A percentile compares a stretch with the other conserved stretches of the same genome.
Evolutionary conservation across 2,888 invertebrate species (phyloP).

Genomic region (Drosophila fungiperda): DNA sequence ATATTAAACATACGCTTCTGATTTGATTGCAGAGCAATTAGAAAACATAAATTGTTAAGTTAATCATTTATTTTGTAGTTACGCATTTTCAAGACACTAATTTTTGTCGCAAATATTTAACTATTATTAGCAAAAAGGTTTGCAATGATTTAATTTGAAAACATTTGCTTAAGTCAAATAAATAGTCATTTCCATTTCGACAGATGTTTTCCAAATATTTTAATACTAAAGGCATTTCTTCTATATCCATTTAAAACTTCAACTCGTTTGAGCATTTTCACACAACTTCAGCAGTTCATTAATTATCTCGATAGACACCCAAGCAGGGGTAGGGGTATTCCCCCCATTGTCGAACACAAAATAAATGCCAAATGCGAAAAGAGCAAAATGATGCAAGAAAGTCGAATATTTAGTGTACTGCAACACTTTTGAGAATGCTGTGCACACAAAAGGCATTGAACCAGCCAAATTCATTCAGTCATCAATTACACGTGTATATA

Average conservation of each 20-base stretch:
- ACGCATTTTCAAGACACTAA: slow-evolving; percentile 17
- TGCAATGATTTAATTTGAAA: slow-evolving; percentile 22
- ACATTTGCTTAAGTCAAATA: slow-evolving; percentile 27
- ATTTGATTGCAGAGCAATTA: neutral
- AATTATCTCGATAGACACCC: slow-evolving; percentile 47
- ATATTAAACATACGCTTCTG: neutral
- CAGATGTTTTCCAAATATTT: slow-evolving; percentile 16
- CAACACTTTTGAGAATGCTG: slow-evolving; percentile 48
- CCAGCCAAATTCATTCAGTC: slow-evolving; percentile 25
- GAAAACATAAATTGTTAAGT: neutral
- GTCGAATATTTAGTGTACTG: slow-evolving; percentile 40
- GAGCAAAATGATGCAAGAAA: slow-evolving; percentile 32
- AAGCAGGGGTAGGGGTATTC: neutral
- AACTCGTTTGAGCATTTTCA: slow-evolving; percentile 20
- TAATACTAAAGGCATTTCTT: slow-evolving; percentile 33
- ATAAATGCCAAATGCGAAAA: slow-evolving; percentile 32
- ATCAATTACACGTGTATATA: slow-evolving; percentile 51
- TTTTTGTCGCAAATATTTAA: slow-evolving; percentile 43
- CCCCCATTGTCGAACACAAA: slow-evolving; percentile 6
- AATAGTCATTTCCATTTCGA: slow-evolving; percentile 20
- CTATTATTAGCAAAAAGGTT: slow-evolving; percentile 17
- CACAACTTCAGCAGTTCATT: slow-evolving; percentile 54
- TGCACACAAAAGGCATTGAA: slow-evolving; percentile 43
- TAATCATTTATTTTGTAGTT: slow-evolving; percentile 1
- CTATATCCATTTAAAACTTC: slow-evolving; percentile 46